phyloP scores from a whole-genome alignment of 2,113 vertebrate species.

The Channa argus region DNA sequence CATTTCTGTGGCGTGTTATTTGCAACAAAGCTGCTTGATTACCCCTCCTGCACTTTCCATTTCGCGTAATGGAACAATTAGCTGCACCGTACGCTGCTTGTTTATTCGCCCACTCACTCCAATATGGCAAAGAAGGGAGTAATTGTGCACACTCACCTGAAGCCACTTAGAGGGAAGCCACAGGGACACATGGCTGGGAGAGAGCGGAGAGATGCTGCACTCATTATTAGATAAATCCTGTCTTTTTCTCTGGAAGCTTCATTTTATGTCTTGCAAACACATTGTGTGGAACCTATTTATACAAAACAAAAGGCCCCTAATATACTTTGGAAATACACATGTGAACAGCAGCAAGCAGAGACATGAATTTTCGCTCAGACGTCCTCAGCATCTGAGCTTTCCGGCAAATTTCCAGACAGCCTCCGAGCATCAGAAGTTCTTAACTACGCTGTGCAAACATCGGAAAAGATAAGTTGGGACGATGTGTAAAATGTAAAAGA shows the following conservation, averaged over 20 bases:
- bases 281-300: neutral
- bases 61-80: conserved; percentile 72
- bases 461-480: too few species aligned
- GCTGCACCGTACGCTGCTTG: conserved; percentile 43
- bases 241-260: conserved; percentile 11
- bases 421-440: too few species aligned
- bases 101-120: conserved; percentile 57
- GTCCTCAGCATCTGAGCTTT: too few species aligned
- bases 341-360: neutral
- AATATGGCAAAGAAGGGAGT: conserved; percentile 53
- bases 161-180: conserved; percentile 51
- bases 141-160: conserved; percentile 71
- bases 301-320: neutral
- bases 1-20: conserved; percentile 50
- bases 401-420: too few species aligned
- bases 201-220: conserved; percentile 12
- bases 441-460: too few species aligned
- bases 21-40: conserved; percentile 69
- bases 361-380: too few species aligned
- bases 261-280: neutral
- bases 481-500: too few species aligned
- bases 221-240: conserved; percentile 33
- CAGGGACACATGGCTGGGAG: conserved; percentile 30
- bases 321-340: neutral
- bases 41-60: conserved; percentile 59